phyloP scores from a whole-genome alignment of 2,113 vertebrate species.

The Epinephelus fuscoguttatus region DNA sequence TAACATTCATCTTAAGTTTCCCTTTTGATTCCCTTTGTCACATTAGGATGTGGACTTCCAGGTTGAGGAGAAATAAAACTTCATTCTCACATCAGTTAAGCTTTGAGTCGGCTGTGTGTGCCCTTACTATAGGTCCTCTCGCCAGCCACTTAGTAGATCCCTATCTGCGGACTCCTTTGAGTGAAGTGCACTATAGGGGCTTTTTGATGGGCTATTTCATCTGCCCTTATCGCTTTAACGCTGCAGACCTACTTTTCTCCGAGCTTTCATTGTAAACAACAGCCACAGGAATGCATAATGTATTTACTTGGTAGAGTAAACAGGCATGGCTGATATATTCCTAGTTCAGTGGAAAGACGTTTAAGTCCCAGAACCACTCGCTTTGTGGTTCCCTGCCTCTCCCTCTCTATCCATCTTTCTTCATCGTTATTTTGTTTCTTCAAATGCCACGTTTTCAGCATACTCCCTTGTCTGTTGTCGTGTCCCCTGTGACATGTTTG shows the following conservation, averaged over 20 bases:
- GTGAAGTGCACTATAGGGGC: constrained; percentile 49
- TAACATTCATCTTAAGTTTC: background rate
- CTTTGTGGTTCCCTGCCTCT: background rate
- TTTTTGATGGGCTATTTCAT: constrained; percentile 47
- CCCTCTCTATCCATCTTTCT: background rate
- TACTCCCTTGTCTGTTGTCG: background rate
- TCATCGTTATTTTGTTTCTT: background rate
- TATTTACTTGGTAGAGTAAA: constrained; percentile 45
- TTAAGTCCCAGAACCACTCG: background rate
- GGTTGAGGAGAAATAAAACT: constrained; percentile 19
- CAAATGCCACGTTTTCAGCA: background rate
- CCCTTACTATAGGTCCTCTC: constrained; percentile 34
- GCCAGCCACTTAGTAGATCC: constrained; percentile 51
- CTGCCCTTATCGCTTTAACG: constrained; percentile 26
- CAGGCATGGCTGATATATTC: constrained; percentile 5
- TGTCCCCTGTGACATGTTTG: background rate
- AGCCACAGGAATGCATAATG: constrained; percentile 36
- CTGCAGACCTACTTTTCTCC: constrained; percentile 13
- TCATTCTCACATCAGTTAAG: constrained; percentile 17
- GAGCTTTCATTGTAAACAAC: constrained; percentile 46
- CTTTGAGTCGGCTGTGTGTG: constrained; percentile 35
- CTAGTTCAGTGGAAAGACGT: background rate
- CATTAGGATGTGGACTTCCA: background rate
- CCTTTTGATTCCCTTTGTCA: background rate
- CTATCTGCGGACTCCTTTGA: constrained; percentile 45